phyloP scores from a whole-genome alignment of 2,113 vertebrate species.

The Leptocoma aspasia region DNA sequence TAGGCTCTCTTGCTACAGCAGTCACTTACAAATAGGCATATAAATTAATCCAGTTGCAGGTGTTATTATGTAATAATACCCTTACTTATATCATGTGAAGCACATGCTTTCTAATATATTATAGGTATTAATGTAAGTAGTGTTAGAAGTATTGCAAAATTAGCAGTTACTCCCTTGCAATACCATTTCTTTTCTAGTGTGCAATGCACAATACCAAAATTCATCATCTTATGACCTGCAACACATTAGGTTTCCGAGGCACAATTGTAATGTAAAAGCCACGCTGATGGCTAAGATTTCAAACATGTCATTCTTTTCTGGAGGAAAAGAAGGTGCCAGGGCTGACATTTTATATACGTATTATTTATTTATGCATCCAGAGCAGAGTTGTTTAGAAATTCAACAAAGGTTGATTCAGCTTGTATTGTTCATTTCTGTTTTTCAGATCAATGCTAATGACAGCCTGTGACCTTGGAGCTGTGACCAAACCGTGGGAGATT shows the following conservation, averaged over 20 bases:
- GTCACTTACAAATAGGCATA: conserved; percentile 55
- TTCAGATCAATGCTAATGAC: conserved; percentile 99
- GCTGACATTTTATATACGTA: conserved; percentile 20
- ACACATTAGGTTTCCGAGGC: conserved; percentile 43
- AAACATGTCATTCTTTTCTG: conserved; percentile 52
- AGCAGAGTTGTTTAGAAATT: conserved; percentile 68
- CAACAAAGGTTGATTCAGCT: conserved; percentile 75
- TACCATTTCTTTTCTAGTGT: conserved; percentile 37
- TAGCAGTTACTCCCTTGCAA: conserved; percentile 5
- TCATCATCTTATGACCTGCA: conserved; percentile 37
- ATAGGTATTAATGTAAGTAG: conserved; percentile 38
- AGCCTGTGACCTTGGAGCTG: conserved; percentile 97
- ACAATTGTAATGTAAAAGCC: conserved; percentile 54
- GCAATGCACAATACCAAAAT: conserved; percentile 43
- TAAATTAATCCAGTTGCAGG: conserved; percentile 50
- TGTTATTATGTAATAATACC: conserved; percentile 37
- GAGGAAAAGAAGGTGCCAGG: conserved; percentile 39
- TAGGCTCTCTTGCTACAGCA: conserved; percentile 43
- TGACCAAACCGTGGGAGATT: conserved; percentile 99
- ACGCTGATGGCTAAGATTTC: conserved; percentile 1
- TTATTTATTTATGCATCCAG: conserved; percentile 69
- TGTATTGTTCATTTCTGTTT: conserved; percentile 78
- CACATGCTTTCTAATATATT: conserved; percentile 27
- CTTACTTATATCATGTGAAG: conserved; percentile 32
- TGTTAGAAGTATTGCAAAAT: conserved; percentile 42